phyloP scores from a whole-genome alignment of 2,113 vertebrate species.

The Burhinus oedicnemus region DNA sequence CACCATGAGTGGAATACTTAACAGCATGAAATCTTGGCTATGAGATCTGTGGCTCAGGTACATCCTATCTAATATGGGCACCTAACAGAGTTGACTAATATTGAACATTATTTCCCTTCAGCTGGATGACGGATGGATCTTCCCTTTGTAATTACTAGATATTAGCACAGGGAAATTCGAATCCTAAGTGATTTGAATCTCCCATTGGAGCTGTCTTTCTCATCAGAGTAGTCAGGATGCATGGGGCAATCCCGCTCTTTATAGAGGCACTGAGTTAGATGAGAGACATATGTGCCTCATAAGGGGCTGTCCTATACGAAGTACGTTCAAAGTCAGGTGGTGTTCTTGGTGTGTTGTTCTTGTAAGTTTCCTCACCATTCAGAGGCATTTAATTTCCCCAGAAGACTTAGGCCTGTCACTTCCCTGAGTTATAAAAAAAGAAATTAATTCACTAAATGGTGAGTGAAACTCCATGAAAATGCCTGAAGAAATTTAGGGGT shows the following conservation, averaged over 20 bases:
- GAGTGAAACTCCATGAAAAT: neutral
- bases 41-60: neutral
- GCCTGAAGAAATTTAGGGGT: neutral
- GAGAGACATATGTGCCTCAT: neutral
- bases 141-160: neutral
- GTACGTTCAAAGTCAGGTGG: neutral
- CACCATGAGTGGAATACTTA: neutral
- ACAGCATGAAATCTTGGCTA: neutral
- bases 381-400: neutral
- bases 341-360: neutral
- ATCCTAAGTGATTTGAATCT: neutral
- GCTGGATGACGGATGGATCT: neutral
- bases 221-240: neutral
- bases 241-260: neutral
- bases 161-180: neutral
- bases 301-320: neutral
- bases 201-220: neutral
- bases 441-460: neutral
- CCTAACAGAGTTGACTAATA: too few relatives aligned
- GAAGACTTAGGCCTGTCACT: neutral
- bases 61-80: neutral
- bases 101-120: neutral
- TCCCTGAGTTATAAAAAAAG: neutral
- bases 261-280: neutral
- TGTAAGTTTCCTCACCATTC: neutral